Evolutionary conservation across 1,140 invertebrate genomes (phyloP).

Genomic region (Laupala kohalensis): DNA sequence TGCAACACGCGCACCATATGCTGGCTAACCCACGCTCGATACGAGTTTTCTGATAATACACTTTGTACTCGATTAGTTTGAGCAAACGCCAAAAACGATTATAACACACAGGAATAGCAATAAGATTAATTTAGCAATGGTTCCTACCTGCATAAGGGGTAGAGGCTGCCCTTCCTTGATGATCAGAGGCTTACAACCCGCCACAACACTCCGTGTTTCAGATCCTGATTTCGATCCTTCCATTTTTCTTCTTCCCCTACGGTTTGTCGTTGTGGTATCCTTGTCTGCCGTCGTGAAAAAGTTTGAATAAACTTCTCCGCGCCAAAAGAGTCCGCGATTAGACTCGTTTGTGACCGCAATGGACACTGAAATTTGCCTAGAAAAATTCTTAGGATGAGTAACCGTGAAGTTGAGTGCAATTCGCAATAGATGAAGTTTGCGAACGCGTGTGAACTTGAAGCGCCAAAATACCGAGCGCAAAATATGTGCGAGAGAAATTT

Average conservation of each 20-base stretch:
- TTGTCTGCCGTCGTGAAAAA: neutral
- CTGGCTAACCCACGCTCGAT: neutral
- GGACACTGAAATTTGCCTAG: too few species aligned
- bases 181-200: neutral
- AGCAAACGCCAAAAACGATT: neutral
- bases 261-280: neutral
- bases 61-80: too few species aligned
- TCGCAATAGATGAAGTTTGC: neutral
- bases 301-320: too few species aligned
- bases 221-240: neutral
- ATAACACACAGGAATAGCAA: neutral
- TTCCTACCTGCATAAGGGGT: neutral
- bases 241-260: neutral
- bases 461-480: neutral
- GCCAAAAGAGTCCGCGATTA: too few species aligned
- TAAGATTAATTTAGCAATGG: too few species aligned
- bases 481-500: neutral
- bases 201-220: neutral
- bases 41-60: neutral
- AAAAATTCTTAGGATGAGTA: too few species aligned
- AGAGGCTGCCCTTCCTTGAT: neutral
- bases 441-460: neutral
- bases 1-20: neutral
- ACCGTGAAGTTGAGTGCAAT: neutral
- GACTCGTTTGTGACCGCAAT: too few species aligned